Percentiles rank a stretch among this genome's conserved stretches.
Conservation (phyloP, 2,797 vertebrate genomes). For the Tarsius wallacei region DNA sequence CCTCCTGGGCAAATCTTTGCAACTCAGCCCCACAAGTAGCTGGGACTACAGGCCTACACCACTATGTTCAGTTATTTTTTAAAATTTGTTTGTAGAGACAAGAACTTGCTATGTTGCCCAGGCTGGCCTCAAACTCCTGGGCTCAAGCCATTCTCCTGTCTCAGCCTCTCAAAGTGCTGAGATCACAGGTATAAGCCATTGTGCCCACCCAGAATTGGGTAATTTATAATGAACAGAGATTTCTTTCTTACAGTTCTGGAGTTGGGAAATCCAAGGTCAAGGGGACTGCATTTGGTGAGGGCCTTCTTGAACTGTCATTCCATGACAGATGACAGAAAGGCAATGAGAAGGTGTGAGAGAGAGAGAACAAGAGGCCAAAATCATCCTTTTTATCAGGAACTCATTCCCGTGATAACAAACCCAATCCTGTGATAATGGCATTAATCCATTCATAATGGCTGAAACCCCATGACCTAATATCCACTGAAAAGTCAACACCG, state of each 20-base stretch:
- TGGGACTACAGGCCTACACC: no score
- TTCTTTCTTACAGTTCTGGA: not conserved
- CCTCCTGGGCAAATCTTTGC: no score
- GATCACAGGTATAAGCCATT: no score
- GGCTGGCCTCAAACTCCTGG: no score
- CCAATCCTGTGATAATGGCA: not conserved
- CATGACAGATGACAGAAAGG: not conserved
- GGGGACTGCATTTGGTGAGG: not conserved
- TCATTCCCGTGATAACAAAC: not conserved
- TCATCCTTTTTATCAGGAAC: not conserved
- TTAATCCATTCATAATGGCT: not conserved
- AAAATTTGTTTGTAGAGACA: no score
- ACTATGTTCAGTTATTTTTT: no score
- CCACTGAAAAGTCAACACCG: not conserved
- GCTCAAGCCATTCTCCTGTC: no score
- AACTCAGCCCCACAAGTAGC: no score
- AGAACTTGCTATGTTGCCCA: no score
- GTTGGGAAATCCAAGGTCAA: not conserved
- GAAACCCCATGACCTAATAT: not conserved
- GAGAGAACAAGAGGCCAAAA: not conserved
- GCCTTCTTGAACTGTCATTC: not conserved
- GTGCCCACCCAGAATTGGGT: no score
- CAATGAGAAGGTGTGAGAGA: not conserved
- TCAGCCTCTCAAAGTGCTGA: no score
- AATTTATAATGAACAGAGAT: not conserved